These are phyloP conservation scores for Xylocampa areola DNA, from an alignment of 2,888 invertebrate species.

Conservation along the genomic window DNA sequence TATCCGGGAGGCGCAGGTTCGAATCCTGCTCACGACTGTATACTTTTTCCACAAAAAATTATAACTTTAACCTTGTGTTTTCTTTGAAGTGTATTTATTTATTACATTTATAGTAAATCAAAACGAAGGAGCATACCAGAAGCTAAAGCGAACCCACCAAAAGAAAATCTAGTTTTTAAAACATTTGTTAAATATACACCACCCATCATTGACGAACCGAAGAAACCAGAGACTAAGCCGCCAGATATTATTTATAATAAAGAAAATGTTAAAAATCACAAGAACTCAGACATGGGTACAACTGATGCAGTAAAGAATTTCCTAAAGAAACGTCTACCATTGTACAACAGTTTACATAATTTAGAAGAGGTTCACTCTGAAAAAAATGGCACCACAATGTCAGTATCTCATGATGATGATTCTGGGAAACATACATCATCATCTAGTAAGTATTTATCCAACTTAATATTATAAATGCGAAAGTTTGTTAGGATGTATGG, in stretches of 20 bases:
- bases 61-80: too few relatives aligned
- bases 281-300: conserved; percentile 18
- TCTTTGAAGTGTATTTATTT: background rate
- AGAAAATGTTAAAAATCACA: conserved; percentile 17
- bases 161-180: conserved; percentile 46
- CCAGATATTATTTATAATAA: conserved; percentile 13
- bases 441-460: conserved; percentile 69
- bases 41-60: too few relatives aligned
- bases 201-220: conserved; percentile 9
- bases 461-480: too few relatives aligned
- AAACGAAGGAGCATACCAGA: conserved; percentile 79
- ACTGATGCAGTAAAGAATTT: conserved; percentile 67
- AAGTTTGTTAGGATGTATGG: too few relatives aligned
- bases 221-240: conserved; percentile 7
- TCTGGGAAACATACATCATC: conserved; percentile 71
- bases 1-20: too few relatives aligned
- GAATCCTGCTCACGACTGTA: too few relatives aligned
- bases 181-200: background rate
- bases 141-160: conserved; percentile 30
- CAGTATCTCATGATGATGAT: conserved; percentile 61
- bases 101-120: conserved; percentile 69
- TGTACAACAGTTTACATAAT: conserved; percentile 56
- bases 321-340: conserved; percentile 66
- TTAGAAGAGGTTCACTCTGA: conserved; percentile 42
- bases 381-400: conserved; percentile 31